Conservation (phyloP, 2,888 invertebrate genomes). For the Chaetoderma sp. region DNA sequence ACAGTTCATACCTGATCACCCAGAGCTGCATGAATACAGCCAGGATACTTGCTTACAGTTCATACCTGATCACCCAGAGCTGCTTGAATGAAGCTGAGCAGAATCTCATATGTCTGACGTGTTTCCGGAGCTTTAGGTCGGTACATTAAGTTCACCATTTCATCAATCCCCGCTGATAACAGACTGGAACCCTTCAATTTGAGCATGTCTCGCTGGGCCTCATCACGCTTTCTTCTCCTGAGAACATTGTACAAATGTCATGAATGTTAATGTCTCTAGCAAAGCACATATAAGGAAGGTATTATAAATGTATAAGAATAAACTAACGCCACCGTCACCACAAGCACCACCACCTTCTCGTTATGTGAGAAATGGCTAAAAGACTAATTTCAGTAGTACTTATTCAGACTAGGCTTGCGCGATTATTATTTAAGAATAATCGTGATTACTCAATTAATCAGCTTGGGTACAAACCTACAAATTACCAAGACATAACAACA, state of each 20-base stretch:
- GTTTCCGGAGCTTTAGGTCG: constrained; percentile 98
- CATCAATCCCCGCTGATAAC: constrained; percentile 83
- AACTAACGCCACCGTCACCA: too few species aligned
- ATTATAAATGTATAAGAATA: background rate
- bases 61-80: constrained; percentile 88
- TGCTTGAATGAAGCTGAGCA: constrained; percentile 96
- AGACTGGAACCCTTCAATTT: constrained; percentile 86
- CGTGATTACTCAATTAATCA: too few species aligned
- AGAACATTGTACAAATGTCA: background rate
- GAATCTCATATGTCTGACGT: constrained; percentile 94
- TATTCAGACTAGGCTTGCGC: too few species aligned
- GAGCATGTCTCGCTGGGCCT: constrained; percentile 89
- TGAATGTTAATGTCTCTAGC: background rate
- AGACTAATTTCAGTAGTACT: too few species aligned
- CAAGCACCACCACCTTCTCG: too few species aligned
- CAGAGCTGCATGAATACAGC: too few species aligned
- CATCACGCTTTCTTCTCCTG: constrained; percentile 75
- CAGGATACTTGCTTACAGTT: too few species aligned
- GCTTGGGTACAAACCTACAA: too few species aligned
- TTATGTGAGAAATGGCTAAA: too few species aligned
- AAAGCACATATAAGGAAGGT: background rate
- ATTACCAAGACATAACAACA: too few species aligned
- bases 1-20: too few species aligned
- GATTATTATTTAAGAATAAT: too few species aligned
- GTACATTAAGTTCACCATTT: constrained; percentile 94